Evolutionary conservation across 2,797 vertebrate genomes (phyloP).

Genomic region (Sebastes minor): DNA sequence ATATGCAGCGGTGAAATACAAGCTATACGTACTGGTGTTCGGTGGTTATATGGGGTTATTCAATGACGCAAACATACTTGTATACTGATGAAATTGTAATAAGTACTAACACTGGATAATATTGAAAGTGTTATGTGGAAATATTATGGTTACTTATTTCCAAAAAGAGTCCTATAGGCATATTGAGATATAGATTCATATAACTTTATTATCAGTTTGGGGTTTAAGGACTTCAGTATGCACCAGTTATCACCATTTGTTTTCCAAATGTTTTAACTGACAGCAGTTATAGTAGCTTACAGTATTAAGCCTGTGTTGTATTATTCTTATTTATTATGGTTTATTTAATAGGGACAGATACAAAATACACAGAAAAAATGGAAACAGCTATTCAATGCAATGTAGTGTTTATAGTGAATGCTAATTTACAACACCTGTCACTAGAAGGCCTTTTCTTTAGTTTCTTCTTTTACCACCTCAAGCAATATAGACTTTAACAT

Average conservation of each 20-base stretch:
- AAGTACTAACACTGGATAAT: neutral
- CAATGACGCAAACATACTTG: neutral
- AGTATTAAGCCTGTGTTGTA: neutral
- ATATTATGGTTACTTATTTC: neutral
- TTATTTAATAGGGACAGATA: no score
- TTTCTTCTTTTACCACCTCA: neutral
- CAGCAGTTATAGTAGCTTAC: neutral
- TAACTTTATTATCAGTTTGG: neutral
- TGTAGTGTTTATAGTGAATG: no score
- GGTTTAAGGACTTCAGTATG: neutral
- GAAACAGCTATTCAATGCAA: no score
- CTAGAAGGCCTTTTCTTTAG: neutral
- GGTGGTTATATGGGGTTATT: neutral
- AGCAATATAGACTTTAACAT: neutral
- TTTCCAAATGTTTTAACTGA: neutral
- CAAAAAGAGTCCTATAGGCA: neutral
- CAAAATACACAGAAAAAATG: no score
- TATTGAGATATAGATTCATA: neutral
- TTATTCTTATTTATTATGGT: neutral
- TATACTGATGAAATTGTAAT: neutral
- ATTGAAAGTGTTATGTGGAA: neutral
- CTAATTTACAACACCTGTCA: no score
- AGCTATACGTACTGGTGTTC: conserved; percentile 16
- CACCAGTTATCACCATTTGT: neutral
- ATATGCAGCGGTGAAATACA: conserved; percentile 52